A percentile compares a stretch with the other conserved stretches of the same genome.
These are phyloP conservation scores for Meriones unguiculatus DNA, from an alignment of 2,113 vertebrate genomes.

Conservation along the genomic window DNA sequence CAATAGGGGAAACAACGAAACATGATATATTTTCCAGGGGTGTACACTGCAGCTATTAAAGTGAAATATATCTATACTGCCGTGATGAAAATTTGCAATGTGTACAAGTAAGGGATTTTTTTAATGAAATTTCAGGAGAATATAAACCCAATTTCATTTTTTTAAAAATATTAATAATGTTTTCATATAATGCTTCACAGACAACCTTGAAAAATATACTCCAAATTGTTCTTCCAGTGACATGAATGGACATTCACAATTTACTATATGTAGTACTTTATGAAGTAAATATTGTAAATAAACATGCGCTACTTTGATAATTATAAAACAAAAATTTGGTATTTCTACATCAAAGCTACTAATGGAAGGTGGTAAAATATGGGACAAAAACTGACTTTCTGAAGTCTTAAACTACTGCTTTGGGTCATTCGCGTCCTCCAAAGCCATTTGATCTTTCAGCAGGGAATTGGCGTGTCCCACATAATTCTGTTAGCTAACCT, in stretches of 20 bases:
- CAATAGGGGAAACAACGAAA: conserved; percentile 50
- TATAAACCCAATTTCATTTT: not conserved
- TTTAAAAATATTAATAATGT: not conserved
- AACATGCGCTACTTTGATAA: not conserved
- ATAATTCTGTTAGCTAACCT: conserved; percentile 54
- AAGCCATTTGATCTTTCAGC: conserved; percentile 56
- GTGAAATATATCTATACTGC: conserved; percentile 35
- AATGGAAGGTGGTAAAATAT: conserved; percentile 30
- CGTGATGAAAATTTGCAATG: conserved; percentile 28
- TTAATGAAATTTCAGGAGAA: not conserved
- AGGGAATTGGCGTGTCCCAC: conserved; percentile 1
- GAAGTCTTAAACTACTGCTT: conserved; percentile 12
- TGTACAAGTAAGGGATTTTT: not conserved
- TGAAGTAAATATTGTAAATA: conserved; percentile 9
- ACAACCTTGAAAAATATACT: conserved; percentile 7
- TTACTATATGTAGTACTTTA: not conserved
- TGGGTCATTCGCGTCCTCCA: not conserved
- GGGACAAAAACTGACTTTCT: not conserved
- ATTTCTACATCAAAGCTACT: conserved; percentile 41
- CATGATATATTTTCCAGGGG: not conserved
- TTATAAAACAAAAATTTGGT: conserved; percentile 16
- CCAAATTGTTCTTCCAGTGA: not conserved
- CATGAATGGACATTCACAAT: not conserved
- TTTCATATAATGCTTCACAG: not conserved
- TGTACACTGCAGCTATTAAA: not conserved